These are phyloP conservation scores for Homalodisca vitripennis DNA, from an alignment of 1,140 invertebrate genomes.

Conservation along the genomic window DNA sequence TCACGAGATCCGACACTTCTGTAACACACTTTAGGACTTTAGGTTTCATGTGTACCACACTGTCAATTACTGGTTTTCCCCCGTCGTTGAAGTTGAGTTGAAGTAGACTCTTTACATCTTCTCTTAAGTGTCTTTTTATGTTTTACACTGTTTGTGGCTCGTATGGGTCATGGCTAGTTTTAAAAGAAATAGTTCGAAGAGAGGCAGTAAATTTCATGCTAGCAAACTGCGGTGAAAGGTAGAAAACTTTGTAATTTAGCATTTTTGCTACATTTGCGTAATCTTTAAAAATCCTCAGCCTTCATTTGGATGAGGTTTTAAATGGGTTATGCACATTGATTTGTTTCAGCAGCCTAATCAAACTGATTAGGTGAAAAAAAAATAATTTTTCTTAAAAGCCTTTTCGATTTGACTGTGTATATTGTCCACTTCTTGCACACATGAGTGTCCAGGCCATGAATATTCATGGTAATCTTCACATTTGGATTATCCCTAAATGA, in stretches of 20 bases:
- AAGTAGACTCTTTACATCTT: too few relatives aligned
- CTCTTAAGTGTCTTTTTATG: slow-evolving; percentile 8
- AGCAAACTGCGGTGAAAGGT: slow-evolving; percentile 29
- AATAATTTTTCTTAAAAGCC: slow-evolving; percentile 33
- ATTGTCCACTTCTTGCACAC: slow-evolving; percentile 42
- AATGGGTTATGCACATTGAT: slow-evolving; percentile 30
- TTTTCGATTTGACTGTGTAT: slow-evolving; percentile 42
- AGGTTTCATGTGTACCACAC: too few relatives aligned
- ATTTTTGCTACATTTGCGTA: slow-evolving; percentile 26
- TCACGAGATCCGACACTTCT: too few relatives aligned
- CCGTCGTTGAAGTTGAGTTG: too few relatives aligned
- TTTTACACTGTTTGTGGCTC: slow-evolving; percentile 22
- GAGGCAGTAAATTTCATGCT: slow-evolving; percentile 26
- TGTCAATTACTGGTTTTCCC: too few relatives aligned
- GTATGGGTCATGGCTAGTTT: slow-evolving; percentile 23
- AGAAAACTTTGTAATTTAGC: slow-evolving; percentile 33
- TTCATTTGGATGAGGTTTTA: slow-evolving; percentile 31
- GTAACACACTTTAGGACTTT: too few relatives aligned
- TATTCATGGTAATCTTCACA: slow-evolving; percentile 41
- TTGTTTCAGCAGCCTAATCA: slow-evolving; percentile 35
- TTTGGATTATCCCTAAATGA: slow-evolving; percentile 36
- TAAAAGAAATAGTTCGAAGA: slow-evolving; percentile 11
- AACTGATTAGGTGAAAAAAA: slow-evolving; percentile 37
- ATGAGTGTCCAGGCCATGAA: slow-evolving; percentile 41
- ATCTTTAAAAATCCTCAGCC: slow-evolving; percentile 33